Evolutionary conservation across 1,140 invertebrate species (phyloP).

Genomic region (Leptinotarsa undecemlineata): DNA sequence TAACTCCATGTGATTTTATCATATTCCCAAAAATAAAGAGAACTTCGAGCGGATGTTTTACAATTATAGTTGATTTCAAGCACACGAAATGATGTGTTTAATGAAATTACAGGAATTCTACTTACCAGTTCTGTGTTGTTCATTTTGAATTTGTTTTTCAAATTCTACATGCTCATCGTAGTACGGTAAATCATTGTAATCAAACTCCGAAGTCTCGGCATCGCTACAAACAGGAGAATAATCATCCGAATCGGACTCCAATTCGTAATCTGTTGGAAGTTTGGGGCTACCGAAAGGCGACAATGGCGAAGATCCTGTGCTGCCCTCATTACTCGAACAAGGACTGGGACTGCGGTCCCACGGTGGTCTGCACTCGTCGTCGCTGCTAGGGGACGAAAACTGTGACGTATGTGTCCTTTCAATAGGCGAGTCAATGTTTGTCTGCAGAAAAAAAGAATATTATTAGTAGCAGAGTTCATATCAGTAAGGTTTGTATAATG

Average conservation of each 20-base stretch:
- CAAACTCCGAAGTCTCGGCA: conserved; percentile 51
- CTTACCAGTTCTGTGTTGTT: conserved; percentile 14
- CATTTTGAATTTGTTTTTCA: conserved; percentile 11
- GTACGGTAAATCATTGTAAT: background rate
- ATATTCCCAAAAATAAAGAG: no score
- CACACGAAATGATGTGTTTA: background rate
- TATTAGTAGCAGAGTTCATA: no score
- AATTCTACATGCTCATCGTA: background rate
- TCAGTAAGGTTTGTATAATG: no score
- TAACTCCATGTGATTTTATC: no score
- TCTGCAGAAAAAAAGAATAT: no score
- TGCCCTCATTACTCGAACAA: conserved; percentile 34
- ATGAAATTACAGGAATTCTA: background rate
- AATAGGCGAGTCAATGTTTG: no score
- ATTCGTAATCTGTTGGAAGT: conserved; percentile 17
- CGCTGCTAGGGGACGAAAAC: conserved; percentile 29
- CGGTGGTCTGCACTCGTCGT: conserved; percentile 32
- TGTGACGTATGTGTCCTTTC: background rate
- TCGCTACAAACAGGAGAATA: conserved; percentile 62
- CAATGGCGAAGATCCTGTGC: conserved; percentile 26
- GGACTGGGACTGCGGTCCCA: conserved; percentile 33
- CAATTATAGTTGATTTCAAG: no score
- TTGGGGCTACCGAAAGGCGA: conserved; percentile 26
- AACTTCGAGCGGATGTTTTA: no score
- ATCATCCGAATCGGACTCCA: conserved; percentile 52